Percentiles rank a stretch among this genome's conserved stretches.
Conservation (phyloP, 1,140 invertebrate species). For the Cyphomyrmex costatus region DNA sequence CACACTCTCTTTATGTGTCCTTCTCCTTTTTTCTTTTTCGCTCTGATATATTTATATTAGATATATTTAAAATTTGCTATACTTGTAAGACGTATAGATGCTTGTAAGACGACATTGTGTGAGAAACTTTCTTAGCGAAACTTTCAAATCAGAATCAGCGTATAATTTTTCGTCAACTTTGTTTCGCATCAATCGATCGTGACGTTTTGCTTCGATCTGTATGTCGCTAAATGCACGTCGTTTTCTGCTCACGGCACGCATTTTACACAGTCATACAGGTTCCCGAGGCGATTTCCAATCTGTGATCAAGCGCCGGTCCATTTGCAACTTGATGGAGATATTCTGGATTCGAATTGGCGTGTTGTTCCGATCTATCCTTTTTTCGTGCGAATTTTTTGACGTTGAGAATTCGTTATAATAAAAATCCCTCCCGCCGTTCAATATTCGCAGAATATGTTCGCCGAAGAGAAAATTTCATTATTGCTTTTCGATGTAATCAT, state of each 20-base stretch:
- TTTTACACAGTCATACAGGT: conserved; percentile 65
- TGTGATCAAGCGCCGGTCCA: conserved; percentile 73
- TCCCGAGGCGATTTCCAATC: conserved; percentile 74
- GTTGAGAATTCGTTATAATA: conserved; percentile 44
- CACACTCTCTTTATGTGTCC: background rate
- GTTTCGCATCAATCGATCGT: conserved; percentile 27
- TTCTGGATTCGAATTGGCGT: conserved; percentile 73
- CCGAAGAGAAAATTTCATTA: conserved; percentile 20
- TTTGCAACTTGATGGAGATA: conserved; percentile 77
- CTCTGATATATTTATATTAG: no score
- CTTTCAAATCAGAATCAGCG: background rate
- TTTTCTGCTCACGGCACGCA: conserved; percentile 48
- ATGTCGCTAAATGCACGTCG: conserved; percentile 35
- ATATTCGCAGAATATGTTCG: conserved; percentile 25
- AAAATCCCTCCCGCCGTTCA: conserved; percentile 8
- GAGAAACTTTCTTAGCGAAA: conserved; percentile 2
- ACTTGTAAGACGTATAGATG: no score
- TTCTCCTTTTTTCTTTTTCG: background rate
- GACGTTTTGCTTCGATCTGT: conserved; percentile 36
- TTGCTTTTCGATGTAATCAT: conserved; percentile 34
- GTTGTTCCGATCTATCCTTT: conserved; percentile 58
- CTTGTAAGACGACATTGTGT: background rate
- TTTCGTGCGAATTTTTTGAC: conserved; percentile 50
- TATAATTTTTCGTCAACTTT: conserved; percentile 39
- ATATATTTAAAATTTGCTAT: background rate